phyloP scores from a whole-genome alignment of 2,797 vertebrate species.

The Odontamblyopus lacepedii region DNA sequence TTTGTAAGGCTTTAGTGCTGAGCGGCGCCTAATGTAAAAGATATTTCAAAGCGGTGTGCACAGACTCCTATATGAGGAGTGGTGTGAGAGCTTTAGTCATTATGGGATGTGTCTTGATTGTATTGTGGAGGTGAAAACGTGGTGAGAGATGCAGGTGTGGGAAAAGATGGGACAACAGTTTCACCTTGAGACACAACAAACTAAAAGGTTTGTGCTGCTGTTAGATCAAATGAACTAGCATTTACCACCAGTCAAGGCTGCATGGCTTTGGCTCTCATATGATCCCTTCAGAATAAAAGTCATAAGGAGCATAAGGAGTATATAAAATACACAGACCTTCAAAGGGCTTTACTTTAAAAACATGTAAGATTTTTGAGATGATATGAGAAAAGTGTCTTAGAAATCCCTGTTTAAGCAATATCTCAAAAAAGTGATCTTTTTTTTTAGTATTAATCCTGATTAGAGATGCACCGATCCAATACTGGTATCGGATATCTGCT shows the following conservation, averaged over 20 bases:
- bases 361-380: no score
- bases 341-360: no score
- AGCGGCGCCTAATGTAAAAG: slow-evolving; percentile 1
- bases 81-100: slow-evolving; percentile 1
- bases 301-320: not conserved
- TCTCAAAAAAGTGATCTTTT: no score
- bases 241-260: not conserved
- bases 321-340: not conserved
- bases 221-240: not conserved
- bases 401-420: no score
- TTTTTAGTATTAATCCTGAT: no score
- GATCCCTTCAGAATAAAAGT: not conserved
- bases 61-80: not conserved
- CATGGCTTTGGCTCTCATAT: not conserved
- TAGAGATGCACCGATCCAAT: no score
- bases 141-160: slow-evolving; percentile 11
- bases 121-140: slow-evolving; percentile 1
- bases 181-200: slow-evolving; percentile 25
- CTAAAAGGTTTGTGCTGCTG: slow-evolving; percentile 6
- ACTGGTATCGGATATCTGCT: no score
- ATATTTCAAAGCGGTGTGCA: not conserved
- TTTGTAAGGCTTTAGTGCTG: slow-evolving; percentile 5
- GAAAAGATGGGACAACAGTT: slow-evolving; percentile 36
- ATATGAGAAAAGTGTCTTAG: no score
- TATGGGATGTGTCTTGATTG: slow-evolving; percentile 11